Base-by-base conservation (phyloP, 1,140 invertebrate genomes). In the Drosophila auraria region DNA sequence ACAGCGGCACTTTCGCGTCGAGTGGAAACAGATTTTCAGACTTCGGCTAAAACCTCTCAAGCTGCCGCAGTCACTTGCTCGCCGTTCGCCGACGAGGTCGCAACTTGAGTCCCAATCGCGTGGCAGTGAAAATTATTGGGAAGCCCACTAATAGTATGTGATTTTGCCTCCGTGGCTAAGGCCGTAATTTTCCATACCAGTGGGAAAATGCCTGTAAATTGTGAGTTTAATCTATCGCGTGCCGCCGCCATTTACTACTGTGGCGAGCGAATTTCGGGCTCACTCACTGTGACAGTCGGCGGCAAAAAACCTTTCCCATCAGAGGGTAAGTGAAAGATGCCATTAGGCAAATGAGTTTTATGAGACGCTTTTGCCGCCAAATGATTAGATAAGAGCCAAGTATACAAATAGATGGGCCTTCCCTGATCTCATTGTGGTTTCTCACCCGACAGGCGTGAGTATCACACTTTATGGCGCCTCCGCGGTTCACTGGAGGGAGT, bases 201-300 rank as follows among this genome's bases (percentile, higher is more conserved):
- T 50, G 51, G 7, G 57, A 80, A 30, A 78, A 91, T 91, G 89
- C 57, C 66, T 51, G 64, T 86, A 25, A 62, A 80, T 33, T 91
- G 84, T 49, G 74, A 78, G 59, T 83, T 91, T 71, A 54, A 83
- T 73, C 83, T 91, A 79, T 72, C 82, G 56, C 89, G 90, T 42
- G 54, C 53, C 14, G 65, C 82, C 14, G 74, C 62, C 4, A 72
- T 91, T 54, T 91, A 81, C 33, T 87, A 83, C 69, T 78, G 73
- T 51, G 89, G 89, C 49, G 89, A 91, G 63, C 82, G 79, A 64
- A 56, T 91, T 70, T 75, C 58, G n/a, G 89, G 89, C 11, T 61
- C 45, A 7, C 20, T 91, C 12, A 23, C 23, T 11, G 44, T 89
- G 8, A 61, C 27, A 36, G 59, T 75, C 5, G 53, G 8, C n/a